Evolutionary conservation across 2,888 invertebrate genomes (phyloP), one percentile per base, ranked within the genome.

Genomic region (Macrosoma leucophasiata): DNA sequence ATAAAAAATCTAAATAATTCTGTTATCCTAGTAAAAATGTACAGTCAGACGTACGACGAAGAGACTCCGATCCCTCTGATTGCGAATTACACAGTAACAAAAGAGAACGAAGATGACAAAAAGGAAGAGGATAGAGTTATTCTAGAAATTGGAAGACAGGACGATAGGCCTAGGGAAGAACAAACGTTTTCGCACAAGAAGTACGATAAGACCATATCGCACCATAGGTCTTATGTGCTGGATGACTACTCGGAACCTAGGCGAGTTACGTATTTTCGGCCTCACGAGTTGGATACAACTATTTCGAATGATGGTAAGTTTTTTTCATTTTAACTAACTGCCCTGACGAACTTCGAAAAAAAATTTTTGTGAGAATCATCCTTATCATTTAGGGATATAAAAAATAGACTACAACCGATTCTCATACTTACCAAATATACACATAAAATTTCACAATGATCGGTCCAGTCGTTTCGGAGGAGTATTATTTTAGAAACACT

Each of bases 151-250:
- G 86, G 85, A 3, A 58, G 77, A 1, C 82, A 69, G 34, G 84
- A 82, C n/a, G 84, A 84, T 2, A 76, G 64, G 13, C 76, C 77
- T 0, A 67, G 55, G 33, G 82, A 84, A 41, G 82, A 82, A 40
- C 64, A 62, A 6, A 84, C 82, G 12, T 85, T 85, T 39, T 84
- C 82, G 0, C 85, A 85, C 39, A 85, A 85, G 55, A 85, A 85
- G 44, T 85, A 85, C 32, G 85, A 85, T 34, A 85, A 84, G 46
- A 85, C 84, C 0, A 84, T 76, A 43, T 75, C 84, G 1, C 82
- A 84, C 43, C 84, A 77, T 36, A 63, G 82, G 28, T 77, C 84
- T 1, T 84, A 82, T 36, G 73, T 82, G 35, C 46, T 84, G 21
- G 81, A 84, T n/a, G 78, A 81, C 36, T 81, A 74, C 41, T 33